Evolutionary conservation across 2,113 vertebrate species (phyloP).

Genomic region (Syngnathoides biaculeatus): DNA sequence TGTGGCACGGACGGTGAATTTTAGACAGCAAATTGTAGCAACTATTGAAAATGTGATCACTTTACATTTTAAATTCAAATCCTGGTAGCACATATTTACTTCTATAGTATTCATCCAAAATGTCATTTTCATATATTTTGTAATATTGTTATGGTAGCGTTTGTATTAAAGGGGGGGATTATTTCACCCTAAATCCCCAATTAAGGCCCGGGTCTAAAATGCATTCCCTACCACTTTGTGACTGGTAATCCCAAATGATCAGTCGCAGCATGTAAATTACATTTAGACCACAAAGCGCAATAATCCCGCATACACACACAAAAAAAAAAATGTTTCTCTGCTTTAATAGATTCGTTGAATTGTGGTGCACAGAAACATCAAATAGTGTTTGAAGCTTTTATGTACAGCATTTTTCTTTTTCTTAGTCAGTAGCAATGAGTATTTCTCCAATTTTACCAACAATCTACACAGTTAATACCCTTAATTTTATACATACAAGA

Average conservation of each 20-base stretch:
- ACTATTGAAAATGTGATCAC: too few relatives aligned
- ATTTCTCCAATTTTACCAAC: slow-evolving; percentile 27
- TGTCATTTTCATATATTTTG: too few relatives aligned
- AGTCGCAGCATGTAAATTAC: not conserved
- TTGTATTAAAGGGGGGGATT: too few relatives aligned
- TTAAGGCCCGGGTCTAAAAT: too few relatives aligned
- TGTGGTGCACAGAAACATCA: slow-evolving; percentile 67
- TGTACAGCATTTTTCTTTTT: slow-evolving; percentile 47
- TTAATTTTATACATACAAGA: slow-evolving; percentile 24
- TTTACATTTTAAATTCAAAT: too few relatives aligned
- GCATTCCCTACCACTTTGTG: too few relatives aligned
- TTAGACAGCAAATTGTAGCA: too few relatives aligned
- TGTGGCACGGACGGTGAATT: too few relatives aligned
- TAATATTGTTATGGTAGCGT: too few relatives aligned
- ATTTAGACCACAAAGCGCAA: slow-evolving; percentile 14
- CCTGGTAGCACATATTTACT: too few relatives aligned
- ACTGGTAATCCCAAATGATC: not conserved
- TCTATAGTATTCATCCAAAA: too few relatives aligned
- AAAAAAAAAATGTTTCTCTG: slow-evolving; percentile 37
- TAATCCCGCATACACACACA: slow-evolving; percentile 16
- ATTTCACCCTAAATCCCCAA: too few relatives aligned
- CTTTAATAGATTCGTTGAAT: slow-evolving; percentile 67
- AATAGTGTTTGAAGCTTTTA: slow-evolving; percentile 49
- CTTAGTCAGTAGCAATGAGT: slow-evolving; percentile 19
- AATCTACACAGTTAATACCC: slow-evolving; percentile 26